These are phyloP conservation scores for Oryzias curvinotus DNA, from an alignment of 2,113 vertebrate species.

Conservation along the genomic window DNA sequence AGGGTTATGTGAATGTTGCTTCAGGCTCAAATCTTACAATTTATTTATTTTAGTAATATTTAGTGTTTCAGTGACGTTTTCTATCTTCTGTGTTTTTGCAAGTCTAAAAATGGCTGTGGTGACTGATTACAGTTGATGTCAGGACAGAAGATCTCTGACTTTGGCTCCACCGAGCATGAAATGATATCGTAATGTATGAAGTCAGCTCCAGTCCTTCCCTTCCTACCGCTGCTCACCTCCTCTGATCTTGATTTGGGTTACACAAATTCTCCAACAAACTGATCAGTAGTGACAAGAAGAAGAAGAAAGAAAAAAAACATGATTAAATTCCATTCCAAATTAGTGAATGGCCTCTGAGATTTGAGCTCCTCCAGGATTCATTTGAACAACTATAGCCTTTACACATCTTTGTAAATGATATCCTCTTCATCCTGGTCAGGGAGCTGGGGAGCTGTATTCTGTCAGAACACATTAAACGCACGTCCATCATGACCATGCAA, in stretches of 20 bases:
- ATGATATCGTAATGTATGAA: conserved; percentile 47
- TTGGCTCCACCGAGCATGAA: conserved; percentile 47
- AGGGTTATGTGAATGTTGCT: no score
- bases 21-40: no score
- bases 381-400: no score
- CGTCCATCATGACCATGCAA: no score
- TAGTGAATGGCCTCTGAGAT: background rate
- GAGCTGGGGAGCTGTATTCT: no score
- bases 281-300: background rate
- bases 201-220: background rate
- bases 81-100: conserved; percentile 46
- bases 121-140: conserved; percentile 73
- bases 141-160: conserved; percentile 72
- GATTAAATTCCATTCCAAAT: background rate
- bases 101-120: conserved; percentile 41
- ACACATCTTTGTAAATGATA: no score
- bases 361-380: no score
- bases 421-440: no score
- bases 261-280: conserved; percentile 2
- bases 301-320: background rate
- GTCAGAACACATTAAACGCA: no score
- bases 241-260: background rate
- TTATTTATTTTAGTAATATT: background rate
- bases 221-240: background rate
- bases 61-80: conserved; percentile 34